These are phyloP conservation scores for Calcarius ornatus DNA, from an alignment of 2,113 vertebrate species.

Conservation along the genomic window DNA sequence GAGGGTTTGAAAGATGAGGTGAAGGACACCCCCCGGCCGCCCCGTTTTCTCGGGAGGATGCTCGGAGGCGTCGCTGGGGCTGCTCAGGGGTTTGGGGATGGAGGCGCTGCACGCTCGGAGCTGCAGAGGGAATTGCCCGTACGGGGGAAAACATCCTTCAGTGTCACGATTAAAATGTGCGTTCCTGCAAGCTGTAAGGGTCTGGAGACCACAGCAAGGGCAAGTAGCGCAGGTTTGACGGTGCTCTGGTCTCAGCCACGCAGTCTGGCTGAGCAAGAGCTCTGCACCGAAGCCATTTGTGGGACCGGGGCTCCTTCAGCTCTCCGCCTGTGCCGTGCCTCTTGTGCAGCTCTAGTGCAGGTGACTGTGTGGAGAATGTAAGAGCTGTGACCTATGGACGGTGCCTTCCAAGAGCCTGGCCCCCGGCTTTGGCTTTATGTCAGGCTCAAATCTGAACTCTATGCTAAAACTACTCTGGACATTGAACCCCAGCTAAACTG, in stretches of 20 bases:
- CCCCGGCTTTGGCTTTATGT: not conserved
- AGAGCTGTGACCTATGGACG: not conserved
- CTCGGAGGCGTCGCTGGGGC: not conserved
- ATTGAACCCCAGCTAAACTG: not conserved
- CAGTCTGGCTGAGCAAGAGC: rapidly evolving
- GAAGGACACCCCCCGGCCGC: not conserved
- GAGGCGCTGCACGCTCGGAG: not conserved
- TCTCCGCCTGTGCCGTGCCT: not conserved
- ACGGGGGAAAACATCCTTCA: not conserved
- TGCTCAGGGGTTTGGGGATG: not conserved
- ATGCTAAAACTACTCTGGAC: not conserved
- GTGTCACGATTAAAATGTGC: not conserved
- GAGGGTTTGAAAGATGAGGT: not conserved
- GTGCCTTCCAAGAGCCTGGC: not conserved
- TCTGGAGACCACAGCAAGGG: not conserved
- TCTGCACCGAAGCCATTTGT: rapidly evolving
- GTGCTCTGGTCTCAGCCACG: rapidly evolving
- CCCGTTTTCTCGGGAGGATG: not conserved
- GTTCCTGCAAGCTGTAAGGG: rapidly evolving
- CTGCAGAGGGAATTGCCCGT: not conserved
- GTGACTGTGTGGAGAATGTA: rapidly evolving
- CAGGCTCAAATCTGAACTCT: not conserved
- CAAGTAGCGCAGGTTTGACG: rapidly evolving
- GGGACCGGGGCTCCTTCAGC: not conserved
- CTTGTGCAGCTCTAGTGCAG: not conserved